Percentiles rank a stretch among this genome's conserved stretches.
Evolutionary conservation across 2,113 vertebrate genomes (phyloP).

Genomic region (Cynocephalus volans): DNA sequence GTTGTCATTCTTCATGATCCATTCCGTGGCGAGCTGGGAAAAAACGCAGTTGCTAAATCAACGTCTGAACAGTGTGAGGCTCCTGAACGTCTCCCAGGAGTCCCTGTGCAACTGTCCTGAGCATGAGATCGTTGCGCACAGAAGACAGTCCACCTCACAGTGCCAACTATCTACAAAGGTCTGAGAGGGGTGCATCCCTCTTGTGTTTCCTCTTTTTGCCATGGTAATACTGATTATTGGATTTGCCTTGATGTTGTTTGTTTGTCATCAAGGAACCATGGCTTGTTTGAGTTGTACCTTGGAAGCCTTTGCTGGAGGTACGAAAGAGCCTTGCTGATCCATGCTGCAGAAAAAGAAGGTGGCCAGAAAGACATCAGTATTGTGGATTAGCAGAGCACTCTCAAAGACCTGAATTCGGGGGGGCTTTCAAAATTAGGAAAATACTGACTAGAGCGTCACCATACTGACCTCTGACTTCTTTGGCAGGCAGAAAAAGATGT

Average conservation of each 20-base stretch:
- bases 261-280: constrained; percentile 91
- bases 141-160: constrained; percentile 87
- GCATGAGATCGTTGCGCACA: constrained; percentile 89
- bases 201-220: constrained; percentile 98
- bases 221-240: constrained; percentile 94
- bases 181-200: constrained; percentile 93
- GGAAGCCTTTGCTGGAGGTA: constrained; percentile 93
- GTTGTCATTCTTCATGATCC: constrained; percentile 92
- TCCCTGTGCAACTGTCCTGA: constrained; percentile 89
- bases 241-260: constrained; percentile 95
- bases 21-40: constrained; percentile 92
- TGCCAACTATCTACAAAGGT: constrained; percentile 96
- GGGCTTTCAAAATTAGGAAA: background rate
- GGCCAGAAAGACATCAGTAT: background rate
- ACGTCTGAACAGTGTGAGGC: constrained; percentile 89
- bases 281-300: constrained; percentile 93
- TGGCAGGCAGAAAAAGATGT: background rate
- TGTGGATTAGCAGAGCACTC: accelerated
- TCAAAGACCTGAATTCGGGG: background rate
- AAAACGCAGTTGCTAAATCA: constrained; percentile 91
- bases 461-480: background rate
- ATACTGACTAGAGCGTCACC: background rate
- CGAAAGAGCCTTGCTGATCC: constrained; percentile 93
- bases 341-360: constrained; percentile 83
- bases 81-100: constrained; percentile 88